Evolutionary conservation across 2,888 invertebrate species (phyloP), one percentile per base, ranked within the genome.

Genomic region (Zonitis immaculata): DNA sequence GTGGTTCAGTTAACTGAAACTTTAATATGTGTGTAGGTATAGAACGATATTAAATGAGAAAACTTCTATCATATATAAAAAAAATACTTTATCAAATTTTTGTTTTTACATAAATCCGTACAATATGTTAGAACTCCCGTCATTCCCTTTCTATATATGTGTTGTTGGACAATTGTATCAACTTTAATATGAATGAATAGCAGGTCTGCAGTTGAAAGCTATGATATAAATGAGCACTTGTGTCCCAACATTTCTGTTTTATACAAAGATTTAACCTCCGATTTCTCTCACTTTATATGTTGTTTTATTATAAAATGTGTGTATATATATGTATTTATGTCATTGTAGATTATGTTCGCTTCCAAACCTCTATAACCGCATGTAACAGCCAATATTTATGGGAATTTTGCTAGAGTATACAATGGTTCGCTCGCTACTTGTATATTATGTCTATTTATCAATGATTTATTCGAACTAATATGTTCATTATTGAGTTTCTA

Each of bases 381-480:
- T 62, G 59, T 57, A 61, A 56, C 62, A 52, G 56, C 60, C 63
- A 55, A 65, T 66, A 66, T 66, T 66, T 66, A 66, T 66, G 66
- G 60, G 66, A 65, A 65, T 63, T 65, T 63, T 58, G 62, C 49
- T 61, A 60, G 64, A 8, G 3, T 35, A 65, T 62, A 64, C 58
- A 62, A 59, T 61, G 58, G 8, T 59, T 60, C 56, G 57, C 56
- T 61, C 65, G n/a, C n/a, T 61, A 60, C 61, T 68, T 63, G 58
- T 66, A 69, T n/a, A n/a, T n/a, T n/a, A 70, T 67, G 65, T 70
- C n/a, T n/a, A n/a, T n/a, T n/a, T n/a, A n/a, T n/a, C n/a, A n/a
- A n/a, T n/a, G n/a, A n/a, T n/a, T n/a, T n/a, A n/a, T 65, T 65
- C 61, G 62, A 64, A 66, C 66, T 67, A 68, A 68, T 69, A 64